Evolutionary conservation across 2,888 invertebrate genomes (phyloP), one percentile per base, ranked within the genome.

Genomic region (Morpho achilles): DNA sequence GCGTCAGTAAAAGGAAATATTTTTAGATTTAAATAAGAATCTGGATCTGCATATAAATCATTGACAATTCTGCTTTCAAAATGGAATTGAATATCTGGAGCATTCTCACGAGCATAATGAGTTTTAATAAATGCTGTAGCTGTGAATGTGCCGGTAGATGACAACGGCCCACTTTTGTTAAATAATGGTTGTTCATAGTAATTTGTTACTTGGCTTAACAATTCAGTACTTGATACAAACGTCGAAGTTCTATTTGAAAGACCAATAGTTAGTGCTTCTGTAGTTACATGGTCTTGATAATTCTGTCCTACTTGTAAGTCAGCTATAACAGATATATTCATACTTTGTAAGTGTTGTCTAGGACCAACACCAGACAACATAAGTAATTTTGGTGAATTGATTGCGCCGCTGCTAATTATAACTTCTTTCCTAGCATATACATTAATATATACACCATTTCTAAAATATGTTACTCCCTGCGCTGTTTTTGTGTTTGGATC

Each of bases 211-310:
- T 92, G 91, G 45, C 79, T 64, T 39, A 84, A 61, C 39, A 90
- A 69, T 70, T 91, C 77, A 7, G 86, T 70, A 16, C 77, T 76
- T 64, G 68, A 69, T 0, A 90, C 80, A 54, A 77, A 68, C 6
- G 93, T 93, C 0, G 92, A 83, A 0, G 92, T 91, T 75, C 91
- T 84, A 68, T 93, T 93, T 1, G 89, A 85, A 9, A 94, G 65
- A 44, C 72, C 64, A 45, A 88, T 56, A 44, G 77, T 68, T 1
- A 93, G 79, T 2, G 92, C 92, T 67, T 93, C 92, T 7, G 92
- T 91, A 0, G 95, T 95, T 0, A 95, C 91, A 71, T 96, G 96
- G 71, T 96, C 94, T 72, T 95, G 95, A 1, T 96, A 82, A 76
- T 96, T 96, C 65, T 91, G 84, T 0, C 96, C 96, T 0, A 96